Percentiles rank a stretch among this genome's conserved stretches.
These are phyloP conservation scores for Amazona guildingii DNA, from an alignment of 2,113 vertebrate genomes.

Conservation along the genomic window DNA sequence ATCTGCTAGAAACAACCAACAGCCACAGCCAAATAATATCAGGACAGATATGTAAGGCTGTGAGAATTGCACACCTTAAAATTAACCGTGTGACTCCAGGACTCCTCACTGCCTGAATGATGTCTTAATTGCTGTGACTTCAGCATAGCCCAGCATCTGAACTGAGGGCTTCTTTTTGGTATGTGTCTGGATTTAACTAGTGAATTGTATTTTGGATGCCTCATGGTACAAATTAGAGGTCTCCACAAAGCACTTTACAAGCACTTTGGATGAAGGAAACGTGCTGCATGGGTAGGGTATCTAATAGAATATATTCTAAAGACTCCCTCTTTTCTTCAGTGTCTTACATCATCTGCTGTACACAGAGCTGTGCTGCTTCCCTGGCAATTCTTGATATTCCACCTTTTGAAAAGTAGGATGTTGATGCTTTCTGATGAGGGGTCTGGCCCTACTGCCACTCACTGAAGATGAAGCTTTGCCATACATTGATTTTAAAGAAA, in stretches of 20 bases:
- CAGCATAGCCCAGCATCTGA: fast-evolving
- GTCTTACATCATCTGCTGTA: neutral
- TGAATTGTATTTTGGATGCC: neutral
- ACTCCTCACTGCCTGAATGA: fast-evolving
- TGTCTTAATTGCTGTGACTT: neutral
- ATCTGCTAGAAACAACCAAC: neutral
- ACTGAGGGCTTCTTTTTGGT: fast-evolving
- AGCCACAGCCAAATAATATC: neutral
- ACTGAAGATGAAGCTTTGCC: neutral
- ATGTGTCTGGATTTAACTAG: fast-evolving
- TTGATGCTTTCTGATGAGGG: neutral
- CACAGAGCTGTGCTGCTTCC: neutral
- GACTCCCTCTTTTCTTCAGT: neutral
- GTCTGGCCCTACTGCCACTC: neutral
- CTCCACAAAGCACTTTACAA: neutral
- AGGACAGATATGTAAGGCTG: neutral
- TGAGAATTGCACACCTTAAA: neutral
- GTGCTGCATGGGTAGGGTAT: neutral
- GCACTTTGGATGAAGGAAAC: neutral
- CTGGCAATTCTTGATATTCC: neutral
- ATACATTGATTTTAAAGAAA: neutral
- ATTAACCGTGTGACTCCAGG: neutral
- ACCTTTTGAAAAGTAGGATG: neutral
- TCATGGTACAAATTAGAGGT: neutral
- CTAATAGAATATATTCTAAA: neutral